Percentiles rank a stretch among this genome's conserved stretches.
phyloP scores from a whole-genome alignment of 2,113 vertebrate genomes.

The Oncorhynchus mykiss region DNA sequence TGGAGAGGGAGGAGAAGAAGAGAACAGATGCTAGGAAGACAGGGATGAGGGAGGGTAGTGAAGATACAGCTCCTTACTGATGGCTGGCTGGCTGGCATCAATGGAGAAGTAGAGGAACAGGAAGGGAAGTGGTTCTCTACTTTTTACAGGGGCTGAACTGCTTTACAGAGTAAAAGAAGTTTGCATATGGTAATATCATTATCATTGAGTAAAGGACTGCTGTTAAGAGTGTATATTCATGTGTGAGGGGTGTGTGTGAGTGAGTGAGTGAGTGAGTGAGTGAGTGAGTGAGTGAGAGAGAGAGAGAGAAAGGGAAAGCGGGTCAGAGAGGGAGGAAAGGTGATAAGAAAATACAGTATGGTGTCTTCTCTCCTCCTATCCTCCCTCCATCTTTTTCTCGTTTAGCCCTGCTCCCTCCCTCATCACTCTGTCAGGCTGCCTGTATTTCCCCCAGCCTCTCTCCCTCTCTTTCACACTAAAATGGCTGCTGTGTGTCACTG shows the following conservation, averaged over 20 bases:
- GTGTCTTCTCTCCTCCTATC: background rate
- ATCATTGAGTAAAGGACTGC: conserved; percentile 40
- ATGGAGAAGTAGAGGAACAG: background rate
- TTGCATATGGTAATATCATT: conserved; percentile 56
- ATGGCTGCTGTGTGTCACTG: conserved; percentile 69
- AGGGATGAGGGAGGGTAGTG: conserved; percentile 4
- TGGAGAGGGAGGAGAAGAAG: conserved; percentile 2
- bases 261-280: background rate
- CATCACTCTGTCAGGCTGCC: conserved; percentile 16
- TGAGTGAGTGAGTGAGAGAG: background rate
- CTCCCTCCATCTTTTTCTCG: conserved; percentile 40
- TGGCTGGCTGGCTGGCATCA: background rate
- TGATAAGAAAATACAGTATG: conserved; percentile 17
- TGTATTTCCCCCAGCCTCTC: conserved; percentile 40
- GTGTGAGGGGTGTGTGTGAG: background rate
- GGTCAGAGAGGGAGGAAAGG: conserved; percentile 19
- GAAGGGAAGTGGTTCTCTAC: conserved; percentile 28
- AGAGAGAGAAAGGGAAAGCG: background rate
- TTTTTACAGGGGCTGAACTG: conserved; percentile 46
- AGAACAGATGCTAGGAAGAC: background rate
- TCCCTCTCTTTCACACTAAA: conserved; percentile 57
- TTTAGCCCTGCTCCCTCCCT: conserved; percentile 53
- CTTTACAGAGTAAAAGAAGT: conserved; percentile 38
- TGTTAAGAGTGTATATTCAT: background rate
- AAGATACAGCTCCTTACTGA: background rate